These are phyloP conservation scores for Calonectris borealis DNA, from an alignment of 2,113 vertebrate species.

Conservation along the genomic window DNA sequence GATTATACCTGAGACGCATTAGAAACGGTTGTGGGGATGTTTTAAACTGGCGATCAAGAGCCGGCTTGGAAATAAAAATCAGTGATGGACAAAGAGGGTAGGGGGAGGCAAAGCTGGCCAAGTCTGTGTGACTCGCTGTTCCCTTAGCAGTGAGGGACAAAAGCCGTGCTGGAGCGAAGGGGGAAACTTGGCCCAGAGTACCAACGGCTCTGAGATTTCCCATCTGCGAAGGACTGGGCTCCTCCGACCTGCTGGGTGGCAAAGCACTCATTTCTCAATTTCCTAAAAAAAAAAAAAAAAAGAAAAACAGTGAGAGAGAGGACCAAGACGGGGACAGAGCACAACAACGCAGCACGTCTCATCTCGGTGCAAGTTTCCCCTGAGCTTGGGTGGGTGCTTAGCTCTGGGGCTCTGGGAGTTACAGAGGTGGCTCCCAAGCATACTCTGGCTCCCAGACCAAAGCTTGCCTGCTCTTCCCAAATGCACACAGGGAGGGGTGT, in stretches of 20 bases:
- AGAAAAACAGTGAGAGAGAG: background rate
- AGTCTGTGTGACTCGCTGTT: background rate
- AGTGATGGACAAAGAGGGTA: background rate
- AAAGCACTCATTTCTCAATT: background rate
- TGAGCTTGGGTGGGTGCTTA: background rate
- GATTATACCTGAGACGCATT: background rate
- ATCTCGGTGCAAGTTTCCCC: background rate
- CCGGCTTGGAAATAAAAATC: background rate
- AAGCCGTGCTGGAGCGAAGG: background rate
- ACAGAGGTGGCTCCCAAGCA: background rate
- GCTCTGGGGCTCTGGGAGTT: background rate
- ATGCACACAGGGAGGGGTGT: background rate
- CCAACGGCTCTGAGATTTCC: background rate
- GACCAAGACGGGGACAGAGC: background rate
- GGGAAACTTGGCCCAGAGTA: background rate
- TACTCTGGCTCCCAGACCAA: background rate
- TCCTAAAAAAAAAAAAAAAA: background rate
- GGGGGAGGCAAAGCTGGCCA: background rate
- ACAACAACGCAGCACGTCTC: accelerated
- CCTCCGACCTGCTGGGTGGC: background rate
- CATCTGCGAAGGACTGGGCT: background rate
- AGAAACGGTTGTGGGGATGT: background rate
- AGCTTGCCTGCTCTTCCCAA: background rate
- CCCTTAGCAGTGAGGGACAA: background rate
- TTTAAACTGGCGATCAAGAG: background rate